Evolutionary conservation across 2,113 vertebrate species (phyloP).

Genomic region (Xenopus tropicalis): UCB_Xtro_10.0 CM004445.2:153293501-153294000

Average conservation of each 20-base stretch:
- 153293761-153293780: slow-evolving; percentile 83
- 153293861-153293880: background rate
- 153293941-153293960: slow-evolving; percentile 92
- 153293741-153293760: slow-evolving; percentile 85
- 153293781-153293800: slow-evolving; percentile 93
- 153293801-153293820: slow-evolving; percentile 73
- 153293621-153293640: slow-evolving; percentile 88
- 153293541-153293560: no score
- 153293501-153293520: no score
- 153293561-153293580: slow-evolving; percentile 50
- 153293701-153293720: background rate
- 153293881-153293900: slow-evolving; percentile 49
- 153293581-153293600: slow-evolving; percentile 87
- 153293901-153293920: slow-evolving; percentile 89
- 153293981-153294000: slow-evolving; percentile 85
- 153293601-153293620: slow-evolving; percentile 86
- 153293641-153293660: slow-evolving; percentile 75
- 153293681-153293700: background rate
- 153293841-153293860: background rate
- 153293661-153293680: background rate
- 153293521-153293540: no score
- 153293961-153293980: slow-evolving; percentile 87
- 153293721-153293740: slow-evolving; percentile 15
- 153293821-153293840: background rate
- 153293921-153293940: slow-evolving; percentile 83